Conservation (phyloP, 2,888 invertebrate species). For the Hydraecia micacea region DNA sequence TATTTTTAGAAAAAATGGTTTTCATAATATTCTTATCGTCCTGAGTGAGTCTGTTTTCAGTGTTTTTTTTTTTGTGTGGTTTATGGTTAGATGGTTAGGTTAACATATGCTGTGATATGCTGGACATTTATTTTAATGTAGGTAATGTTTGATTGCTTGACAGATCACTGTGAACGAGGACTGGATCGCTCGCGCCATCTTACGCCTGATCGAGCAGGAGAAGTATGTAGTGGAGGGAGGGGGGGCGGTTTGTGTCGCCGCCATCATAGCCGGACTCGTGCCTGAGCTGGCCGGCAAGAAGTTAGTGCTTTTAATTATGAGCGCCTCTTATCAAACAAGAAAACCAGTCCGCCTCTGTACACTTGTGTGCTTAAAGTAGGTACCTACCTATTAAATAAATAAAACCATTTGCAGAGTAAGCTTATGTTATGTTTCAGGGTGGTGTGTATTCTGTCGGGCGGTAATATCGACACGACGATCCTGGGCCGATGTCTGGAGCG, state of each 20-base stretch:
- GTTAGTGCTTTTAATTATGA: slow-evolving; percentile 82
- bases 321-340: background rate
- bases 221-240: slow-evolving; percentile 98
- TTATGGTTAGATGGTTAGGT: background rate
- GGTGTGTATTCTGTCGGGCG: slow-evolving; percentile 95
- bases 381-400: no score
- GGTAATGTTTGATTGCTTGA: background rate
- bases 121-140: background rate
- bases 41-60: background rate
- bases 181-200: slow-evolving; percentile 95
- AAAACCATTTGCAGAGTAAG: background rate
- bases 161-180: slow-evolving; percentile 95
- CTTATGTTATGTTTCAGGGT: slow-evolving; percentile 89
- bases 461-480: slow-evolving; percentile 98
- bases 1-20: no score
- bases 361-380: no score
- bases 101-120: background rate
- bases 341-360: background rate
- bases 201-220: slow-evolving; percentile 94
- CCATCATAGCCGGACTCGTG: slow-evolving; percentile 94
- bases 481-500: slow-evolving; percentile 96
- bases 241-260: slow-evolving; percentile 96
- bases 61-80: background rate
- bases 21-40: slow-evolving; percentile 10
- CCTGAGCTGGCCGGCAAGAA: slow-evolving; percentile 95